A percentile compares a stretch with the other conserved stretches of the same genome.
Evolutionary conservation across 2,888 invertebrate species (phyloP).

Genomic region (Morpho helenor): DNA sequence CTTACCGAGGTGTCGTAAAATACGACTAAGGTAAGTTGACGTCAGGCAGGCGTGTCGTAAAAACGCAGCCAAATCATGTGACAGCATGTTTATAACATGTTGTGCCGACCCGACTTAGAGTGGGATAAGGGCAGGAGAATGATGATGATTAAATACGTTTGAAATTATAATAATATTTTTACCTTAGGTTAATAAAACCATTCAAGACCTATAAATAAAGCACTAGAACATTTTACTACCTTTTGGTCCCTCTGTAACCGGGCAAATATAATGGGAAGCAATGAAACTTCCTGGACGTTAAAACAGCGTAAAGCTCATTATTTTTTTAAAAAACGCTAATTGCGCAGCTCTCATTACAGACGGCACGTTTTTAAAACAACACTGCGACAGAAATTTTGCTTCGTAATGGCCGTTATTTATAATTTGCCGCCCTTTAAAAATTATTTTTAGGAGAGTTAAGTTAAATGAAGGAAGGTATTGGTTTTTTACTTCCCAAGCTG

Average conservation of each 20-base stretch:
- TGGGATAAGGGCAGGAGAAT: too few relatives aligned
- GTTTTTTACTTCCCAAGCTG: too few relatives aligned
- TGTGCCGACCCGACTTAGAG: too few relatives aligned
- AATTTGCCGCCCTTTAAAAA: conserved; percentile 11
- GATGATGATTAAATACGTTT: too few relatives aligned
- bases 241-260: conserved; percentile 16
- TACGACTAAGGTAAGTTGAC: too few relatives aligned
- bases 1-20: too few relatives aligned
- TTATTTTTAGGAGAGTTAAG: neutral
- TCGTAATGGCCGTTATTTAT: conserved; percentile 26
- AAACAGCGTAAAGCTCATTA: conserved; percentile 27
- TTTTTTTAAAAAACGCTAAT: conserved; percentile 31
- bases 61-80: too few relatives aligned
- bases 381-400: conserved; percentile 22
- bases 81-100: too few relatives aligned
- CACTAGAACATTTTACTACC: conserved; percentile 4
- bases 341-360: conserved; percentile 32
- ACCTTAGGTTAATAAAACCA: too few relatives aligned
- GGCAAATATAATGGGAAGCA: conserved; percentile 21
- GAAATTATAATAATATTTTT: too few relatives aligned
- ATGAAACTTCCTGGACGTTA: conserved; percentile 25
- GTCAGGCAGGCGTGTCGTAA: too few relatives aligned
- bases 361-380: conserved; percentile 28
- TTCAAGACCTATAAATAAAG: conserved; percentile 1
- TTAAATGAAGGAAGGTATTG: too few relatives aligned